These are phyloP conservation scores for Pseudonaja textilis DNA, from an alignment of 2,113 vertebrate genomes.

Conservation along the genomic window DNA sequence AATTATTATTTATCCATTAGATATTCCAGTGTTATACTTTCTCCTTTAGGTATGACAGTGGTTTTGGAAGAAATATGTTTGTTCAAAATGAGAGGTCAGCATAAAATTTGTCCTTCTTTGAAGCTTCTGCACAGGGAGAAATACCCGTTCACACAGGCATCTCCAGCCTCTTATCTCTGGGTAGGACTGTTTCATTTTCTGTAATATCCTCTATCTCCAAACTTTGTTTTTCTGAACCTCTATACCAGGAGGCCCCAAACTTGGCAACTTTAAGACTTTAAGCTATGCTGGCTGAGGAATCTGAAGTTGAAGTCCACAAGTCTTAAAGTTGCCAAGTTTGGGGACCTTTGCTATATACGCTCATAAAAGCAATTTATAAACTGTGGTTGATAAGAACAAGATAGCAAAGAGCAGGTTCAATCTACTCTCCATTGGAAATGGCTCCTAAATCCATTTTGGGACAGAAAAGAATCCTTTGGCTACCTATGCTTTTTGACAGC, in stretches of 20 bases:
- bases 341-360: not conserved
- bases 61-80: not conserved
- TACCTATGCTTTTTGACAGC: not conserved
- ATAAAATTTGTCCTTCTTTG: not conserved
- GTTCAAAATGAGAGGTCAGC: not conserved
- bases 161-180: not conserved
- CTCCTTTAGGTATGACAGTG: not conserved
- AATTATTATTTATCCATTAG: not conserved
- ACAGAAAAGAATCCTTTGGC: not conserved
- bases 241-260: not conserved
- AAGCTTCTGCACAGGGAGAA: not conserved
- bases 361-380: not conserved
- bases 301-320: too few species aligned
- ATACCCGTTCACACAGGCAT: not conserved
- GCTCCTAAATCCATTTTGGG: not conserved
- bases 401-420: not conserved
- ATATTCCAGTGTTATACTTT: not conserved
- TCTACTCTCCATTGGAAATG: not conserved
- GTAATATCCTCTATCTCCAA: not conserved
- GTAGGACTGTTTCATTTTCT: not conserved
- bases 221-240: not conserved
- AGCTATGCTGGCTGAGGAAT: too few species aligned
- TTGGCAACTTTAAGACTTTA: too few species aligned
- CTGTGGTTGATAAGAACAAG: not conserved
- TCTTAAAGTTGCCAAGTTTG: too few species aligned